Percentiles rank a stretch among this genome's conserved stretches.
These are phyloP conservation scores for Monochamus saltuarius DNA, from an alignment of 1,140 invertebrate genomes.

Conservation along the genomic window DNA sequence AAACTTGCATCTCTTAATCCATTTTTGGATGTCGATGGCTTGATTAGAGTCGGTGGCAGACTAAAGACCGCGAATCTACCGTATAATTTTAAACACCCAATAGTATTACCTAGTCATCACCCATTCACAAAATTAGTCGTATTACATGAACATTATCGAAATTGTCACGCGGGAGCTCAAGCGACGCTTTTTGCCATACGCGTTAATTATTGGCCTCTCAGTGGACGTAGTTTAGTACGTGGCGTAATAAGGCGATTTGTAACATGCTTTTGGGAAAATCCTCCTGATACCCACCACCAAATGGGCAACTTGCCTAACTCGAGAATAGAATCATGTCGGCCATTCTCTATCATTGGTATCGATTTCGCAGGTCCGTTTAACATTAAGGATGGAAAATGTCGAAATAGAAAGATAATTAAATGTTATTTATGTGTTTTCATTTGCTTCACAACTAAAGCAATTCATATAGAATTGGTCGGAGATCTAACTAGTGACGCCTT, in stretches of 20 bases:
- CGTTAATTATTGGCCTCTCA: slow-evolving; percentile 14
- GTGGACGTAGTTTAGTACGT: background rate
- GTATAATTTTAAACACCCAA: no score
- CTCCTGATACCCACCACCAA: background rate
- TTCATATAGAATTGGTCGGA: slow-evolving; percentile 49
- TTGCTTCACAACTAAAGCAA: slow-evolving; percentile 15
- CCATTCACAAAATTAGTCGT: no score
- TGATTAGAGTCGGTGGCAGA: no score
- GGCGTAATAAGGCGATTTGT: background rate
- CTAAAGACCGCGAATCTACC: no score
- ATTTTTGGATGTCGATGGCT: no score
- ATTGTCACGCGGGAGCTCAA: slow-evolving; percentile 8
- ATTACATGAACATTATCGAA: slow-evolving; percentile 7
- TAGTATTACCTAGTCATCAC: no score
- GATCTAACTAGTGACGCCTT: slow-evolving; percentile 37
- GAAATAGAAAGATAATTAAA: slow-evolving; percentile 31
- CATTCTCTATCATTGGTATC: slow-evolving; percentile 28
- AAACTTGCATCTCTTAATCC: no score
- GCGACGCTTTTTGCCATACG: background rate
- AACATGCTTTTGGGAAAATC: slow-evolving; percentile 10
- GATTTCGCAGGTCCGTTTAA: slow-evolving; percentile 41
- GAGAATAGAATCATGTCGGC: slow-evolving; percentile 15
- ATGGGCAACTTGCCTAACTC: slow-evolving; percentile 17
- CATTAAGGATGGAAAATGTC: slow-evolving; percentile 30
- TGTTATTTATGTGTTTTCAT: slow-evolving; percentile 41